Conservation (phyloP, 1,140 invertebrate species). For the Caerostris darwini region DNA sequence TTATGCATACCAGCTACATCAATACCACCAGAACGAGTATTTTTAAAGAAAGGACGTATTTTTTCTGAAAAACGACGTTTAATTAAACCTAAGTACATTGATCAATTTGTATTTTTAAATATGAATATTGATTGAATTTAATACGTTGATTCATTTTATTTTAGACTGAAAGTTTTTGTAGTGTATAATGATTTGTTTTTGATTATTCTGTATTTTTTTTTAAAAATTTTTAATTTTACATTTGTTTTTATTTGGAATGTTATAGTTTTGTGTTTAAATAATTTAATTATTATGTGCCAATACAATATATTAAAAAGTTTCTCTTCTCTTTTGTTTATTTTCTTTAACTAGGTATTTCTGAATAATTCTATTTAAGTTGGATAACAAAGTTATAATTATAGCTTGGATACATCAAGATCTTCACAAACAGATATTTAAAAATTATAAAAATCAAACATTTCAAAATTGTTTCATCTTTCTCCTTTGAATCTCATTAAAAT, state of each 20-base stretch:
- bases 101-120: slow-evolving; percentile 73
- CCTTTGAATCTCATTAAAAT: too few relatives aligned
- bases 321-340: too few relatives aligned
- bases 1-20: slow-evolving; percentile 72
- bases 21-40: slow-evolving; percentile 70
- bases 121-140: slow-evolving; percentile 71
- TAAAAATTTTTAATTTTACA: neutral
- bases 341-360: too few relatives aligned
- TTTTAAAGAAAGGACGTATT: slow-evolving; percentile 67
- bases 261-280: too few relatives aligned
- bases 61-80: slow-evolving; percentile 50
- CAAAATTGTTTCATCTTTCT: too few relatives aligned
- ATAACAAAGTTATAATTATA: too few relatives aligned
- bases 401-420: too few relatives aligned
- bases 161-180: neutral
- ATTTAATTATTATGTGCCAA: too few relatives aligned
- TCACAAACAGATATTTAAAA: too few relatives aligned
- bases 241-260: neutral
- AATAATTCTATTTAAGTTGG: too few relatives aligned
- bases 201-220: neutral
- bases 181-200: neutral
- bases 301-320: too few relatives aligned
- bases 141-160: neutral
- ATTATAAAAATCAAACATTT: too few relatives aligned
- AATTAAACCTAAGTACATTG: slow-evolving; percentile 72